Conservation (phyloP, 2,888 invertebrate genomes). For the Pollenia labialis region DNA sequence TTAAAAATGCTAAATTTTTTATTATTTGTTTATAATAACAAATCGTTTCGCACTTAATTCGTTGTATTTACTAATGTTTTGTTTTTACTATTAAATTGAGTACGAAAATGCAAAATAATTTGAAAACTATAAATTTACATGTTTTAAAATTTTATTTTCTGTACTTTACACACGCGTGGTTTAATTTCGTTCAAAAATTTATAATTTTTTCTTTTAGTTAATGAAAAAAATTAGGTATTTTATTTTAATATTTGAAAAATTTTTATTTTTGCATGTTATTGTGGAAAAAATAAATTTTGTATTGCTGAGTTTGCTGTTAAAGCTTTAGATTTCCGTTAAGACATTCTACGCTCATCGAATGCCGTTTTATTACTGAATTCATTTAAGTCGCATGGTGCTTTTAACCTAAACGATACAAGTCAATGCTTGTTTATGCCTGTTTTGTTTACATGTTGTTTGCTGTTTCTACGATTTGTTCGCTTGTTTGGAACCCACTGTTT, state of each 20-base stretch:
- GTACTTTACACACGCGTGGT: constrained; percentile 29
- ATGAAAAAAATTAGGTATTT: constrained; percentile 8
- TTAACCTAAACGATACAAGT: constrained; percentile 44
- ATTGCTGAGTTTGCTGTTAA: constrained; percentile 30
- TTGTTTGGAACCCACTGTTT: constrained; percentile 8
- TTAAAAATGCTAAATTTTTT: constrained; percentile 37
- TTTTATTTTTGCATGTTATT: not conserved
- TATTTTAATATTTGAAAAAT: constrained; percentile 4
- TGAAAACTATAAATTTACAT: constrained; percentile 55
- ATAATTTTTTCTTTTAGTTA: not conserved
- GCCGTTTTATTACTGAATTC: constrained; percentile 82
- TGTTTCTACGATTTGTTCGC: constrained; percentile 32
- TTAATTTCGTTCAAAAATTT: constrained; percentile 24
- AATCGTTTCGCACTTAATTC: constrained; percentile 64
- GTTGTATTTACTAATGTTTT: constrained; percentile 57
- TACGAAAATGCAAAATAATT: constrained; percentile 14
- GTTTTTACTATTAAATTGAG: constrained; percentile 38
- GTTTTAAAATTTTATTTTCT: constrained; percentile 15
- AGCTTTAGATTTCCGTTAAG: constrained; percentile 65
- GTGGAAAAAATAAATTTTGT: not conserved
- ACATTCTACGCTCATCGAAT: constrained; percentile 79
- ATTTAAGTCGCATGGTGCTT: constrained; percentile 65
- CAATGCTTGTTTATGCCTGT: constrained; percentile 54
- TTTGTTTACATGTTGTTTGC: constrained; percentile 52
- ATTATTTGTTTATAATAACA: constrained; percentile 49